Evolutionary conservation across 1,140 invertebrate genomes (phyloP).

Genomic region (Linepithema humile): DNA sequence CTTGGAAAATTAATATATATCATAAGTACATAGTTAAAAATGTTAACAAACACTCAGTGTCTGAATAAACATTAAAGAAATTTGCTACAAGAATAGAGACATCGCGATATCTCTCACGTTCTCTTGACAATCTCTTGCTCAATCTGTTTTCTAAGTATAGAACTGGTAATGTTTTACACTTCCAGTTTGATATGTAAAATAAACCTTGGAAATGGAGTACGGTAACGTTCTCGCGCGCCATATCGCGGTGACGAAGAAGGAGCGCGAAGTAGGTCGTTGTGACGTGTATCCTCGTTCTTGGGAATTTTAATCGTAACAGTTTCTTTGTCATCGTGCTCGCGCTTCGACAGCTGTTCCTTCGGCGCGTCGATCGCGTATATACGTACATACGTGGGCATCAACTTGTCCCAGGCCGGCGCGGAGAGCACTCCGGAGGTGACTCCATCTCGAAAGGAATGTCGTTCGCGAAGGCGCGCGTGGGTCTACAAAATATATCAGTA

Average conservation of each 20-base stretch:
- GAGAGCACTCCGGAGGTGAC: conserved; percentile 47
- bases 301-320: conserved; percentile 54
- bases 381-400: conserved; percentile 63
- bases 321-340: conserved; percentile 48
- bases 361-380: not conserved
- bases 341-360: conserved; percentile 65
- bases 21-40: not conserved
- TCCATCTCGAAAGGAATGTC: conserved; percentile 70
- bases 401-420: conserved; percentile 57
- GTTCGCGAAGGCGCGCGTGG: conserved; percentile 61
- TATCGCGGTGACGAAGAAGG: conserved; percentile 12
- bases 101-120: not conserved
- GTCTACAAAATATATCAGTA: conserved; percentile 71
- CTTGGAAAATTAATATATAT: not conserved
- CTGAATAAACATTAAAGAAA: not conserved
- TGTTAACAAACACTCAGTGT: too few relatives aligned
- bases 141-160: conserved; percentile 1
- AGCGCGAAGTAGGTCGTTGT: conserved; percentile 55
- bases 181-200: conserved; percentile 21
- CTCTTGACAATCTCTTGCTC: not conserved
- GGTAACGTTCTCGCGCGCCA: conserved; percentile 4
- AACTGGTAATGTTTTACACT: not conserved
- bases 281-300: conserved; percentile 31
- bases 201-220: conserved; percentile 8
- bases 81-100: not conserved